phyloP scores from a whole-genome alignment of 2,113 vertebrate species.

The Dromas ardeola region DNA sequence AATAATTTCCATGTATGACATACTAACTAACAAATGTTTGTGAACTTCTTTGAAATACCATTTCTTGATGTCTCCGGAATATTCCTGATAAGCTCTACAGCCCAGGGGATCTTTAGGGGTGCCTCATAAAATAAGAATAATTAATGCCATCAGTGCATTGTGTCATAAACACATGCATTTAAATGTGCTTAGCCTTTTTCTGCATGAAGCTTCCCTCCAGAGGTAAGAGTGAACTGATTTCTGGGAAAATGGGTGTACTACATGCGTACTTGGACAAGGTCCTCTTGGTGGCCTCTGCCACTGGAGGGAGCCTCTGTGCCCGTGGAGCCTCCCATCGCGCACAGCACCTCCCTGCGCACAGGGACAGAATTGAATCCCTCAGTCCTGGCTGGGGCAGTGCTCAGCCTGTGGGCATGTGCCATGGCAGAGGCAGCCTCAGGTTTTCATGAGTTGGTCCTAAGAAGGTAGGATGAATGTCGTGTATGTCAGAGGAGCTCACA shows the following conservation, averaged over 20 bases:
- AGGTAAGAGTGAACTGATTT: neutral
- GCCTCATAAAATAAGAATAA: neutral
- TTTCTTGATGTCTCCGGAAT: constrained; percentile 27
- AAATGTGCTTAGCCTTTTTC: neutral
- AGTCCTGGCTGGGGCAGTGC: neutral
- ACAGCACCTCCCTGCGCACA: accelerated
- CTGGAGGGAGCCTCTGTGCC: neutral
- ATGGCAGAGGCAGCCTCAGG: too few relatives aligned
- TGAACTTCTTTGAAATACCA: neutral
- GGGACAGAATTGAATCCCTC: neutral
- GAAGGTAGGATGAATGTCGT: neutral
- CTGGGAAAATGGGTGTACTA: neutral
- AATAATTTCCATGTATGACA: neutral
- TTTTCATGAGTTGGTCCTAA: neutral
- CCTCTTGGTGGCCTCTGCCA: neutral
- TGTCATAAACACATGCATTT: neutral
- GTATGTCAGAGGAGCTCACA: neutral
- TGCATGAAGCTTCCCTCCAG: neutral
- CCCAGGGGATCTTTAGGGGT: neutral
- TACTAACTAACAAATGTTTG: neutral
- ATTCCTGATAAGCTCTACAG: neutral
- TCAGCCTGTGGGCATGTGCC: neutral
- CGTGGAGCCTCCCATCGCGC: accelerated
- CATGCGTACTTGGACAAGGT: accelerated
- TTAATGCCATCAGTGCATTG: neutral